A percentile compares a stretch with the other conserved stretches of the same genome.
Evolutionary conservation across 2,888 invertebrate genomes (phyloP).

Genomic region (Drosophila longiperda): DNA sequence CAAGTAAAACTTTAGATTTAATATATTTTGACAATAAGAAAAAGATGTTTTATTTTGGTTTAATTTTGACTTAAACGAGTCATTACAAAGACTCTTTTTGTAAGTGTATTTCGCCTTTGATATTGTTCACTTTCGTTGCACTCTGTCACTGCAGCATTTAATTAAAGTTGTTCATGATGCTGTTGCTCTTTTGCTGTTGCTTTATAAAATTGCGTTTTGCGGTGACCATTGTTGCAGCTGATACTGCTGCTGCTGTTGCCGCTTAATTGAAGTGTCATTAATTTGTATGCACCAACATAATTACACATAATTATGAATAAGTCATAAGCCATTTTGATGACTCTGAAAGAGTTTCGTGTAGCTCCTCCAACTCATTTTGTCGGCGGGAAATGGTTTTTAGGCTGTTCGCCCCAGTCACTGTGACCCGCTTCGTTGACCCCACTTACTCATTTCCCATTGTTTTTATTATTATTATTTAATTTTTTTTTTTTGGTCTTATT

Average conservation of each 20-base stretch:
- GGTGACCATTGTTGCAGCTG: slow-evolving; percentile 14
- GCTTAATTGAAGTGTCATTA: slow-evolving; percentile 75
- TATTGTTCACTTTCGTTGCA: slow-evolving; percentile 18
- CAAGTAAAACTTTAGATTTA: neutral
- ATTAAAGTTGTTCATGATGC: slow-evolving; percentile 40
- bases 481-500: slow-evolving; percentile 30
- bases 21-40: neutral
- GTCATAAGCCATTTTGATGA: slow-evolving; percentile 49
- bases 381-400: slow-evolving; percentile 18
- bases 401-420: slow-evolving; percentile 22
- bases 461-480: slow-evolving; percentile 9
- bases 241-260: slow-evolving; percentile 11
- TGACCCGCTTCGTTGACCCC: slow-evolving; percentile 74
- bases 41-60: neutral
- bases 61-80: neutral
- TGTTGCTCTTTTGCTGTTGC: slow-evolving; percentile 12
- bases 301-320: slow-evolving; percentile 68
- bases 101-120: neutral
- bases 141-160: slow-evolving; percentile 43
- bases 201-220: slow-evolving; percentile 29
- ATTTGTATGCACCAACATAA: slow-evolving; percentile 78
- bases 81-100: neutral
- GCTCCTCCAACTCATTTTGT: slow-evolving; percentile 22
- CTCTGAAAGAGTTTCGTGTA: slow-evolving; percentile 31
- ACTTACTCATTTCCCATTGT: slow-evolving; percentile 39